Conservation (phyloP, 2,113 vertebrate species). For the Hippocampus comes region DNA sequence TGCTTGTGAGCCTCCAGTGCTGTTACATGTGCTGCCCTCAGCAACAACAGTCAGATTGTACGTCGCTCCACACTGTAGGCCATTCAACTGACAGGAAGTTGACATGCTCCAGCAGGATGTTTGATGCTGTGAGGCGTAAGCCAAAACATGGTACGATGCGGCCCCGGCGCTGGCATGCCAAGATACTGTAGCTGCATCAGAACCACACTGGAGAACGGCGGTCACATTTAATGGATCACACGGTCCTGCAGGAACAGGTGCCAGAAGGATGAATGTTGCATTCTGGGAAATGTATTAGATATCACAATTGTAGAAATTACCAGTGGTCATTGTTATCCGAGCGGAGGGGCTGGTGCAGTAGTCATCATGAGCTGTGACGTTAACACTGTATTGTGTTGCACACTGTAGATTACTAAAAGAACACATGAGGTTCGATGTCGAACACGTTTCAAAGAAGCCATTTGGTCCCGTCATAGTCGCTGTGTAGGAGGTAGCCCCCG, state of each 20-base stretch:
- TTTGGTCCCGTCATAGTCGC: slow-evolving; percentile 33
- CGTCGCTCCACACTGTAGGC: slow-evolving; percentile 61
- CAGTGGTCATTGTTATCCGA: slow-evolving; percentile 32
- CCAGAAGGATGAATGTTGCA: neutral
- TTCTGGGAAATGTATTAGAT: neutral
- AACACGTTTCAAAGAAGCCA: slow-evolving; percentile 34
- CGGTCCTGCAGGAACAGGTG: slow-evolving; percentile 41
- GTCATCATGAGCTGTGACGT: slow-evolving; percentile 27
- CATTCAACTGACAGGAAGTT: slow-evolving; percentile 59
- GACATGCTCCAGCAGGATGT: slow-evolving; percentile 51
- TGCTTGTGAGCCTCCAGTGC: slow-evolving; percentile 35
- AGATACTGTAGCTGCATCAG: slow-evolving; percentile 49
- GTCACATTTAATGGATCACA: slow-evolving; percentile 61
- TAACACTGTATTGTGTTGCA: slow-evolving; percentile 48
- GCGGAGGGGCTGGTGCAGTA: slow-evolving; percentile 47
- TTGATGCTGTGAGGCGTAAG: slow-evolving; percentile 23
- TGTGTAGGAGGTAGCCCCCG: slow-evolving; percentile 46
- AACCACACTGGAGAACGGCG: slow-evolving; percentile 49
- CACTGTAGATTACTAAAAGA: slow-evolving; percentile 49
- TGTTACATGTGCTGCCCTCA: slow-evolving; percentile 57
- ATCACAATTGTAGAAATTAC: slow-evolving; percentile 11
- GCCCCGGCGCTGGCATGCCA: slow-evolving; percentile 56
- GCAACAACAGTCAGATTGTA: slow-evolving; percentile 66
- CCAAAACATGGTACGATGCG: slow-evolving; percentile 45
- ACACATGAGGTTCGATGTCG: slow-evolving; percentile 37